Conservation (phyloP, 2,888 invertebrate genomes). For the Drosophila tripunctata region DNA sequence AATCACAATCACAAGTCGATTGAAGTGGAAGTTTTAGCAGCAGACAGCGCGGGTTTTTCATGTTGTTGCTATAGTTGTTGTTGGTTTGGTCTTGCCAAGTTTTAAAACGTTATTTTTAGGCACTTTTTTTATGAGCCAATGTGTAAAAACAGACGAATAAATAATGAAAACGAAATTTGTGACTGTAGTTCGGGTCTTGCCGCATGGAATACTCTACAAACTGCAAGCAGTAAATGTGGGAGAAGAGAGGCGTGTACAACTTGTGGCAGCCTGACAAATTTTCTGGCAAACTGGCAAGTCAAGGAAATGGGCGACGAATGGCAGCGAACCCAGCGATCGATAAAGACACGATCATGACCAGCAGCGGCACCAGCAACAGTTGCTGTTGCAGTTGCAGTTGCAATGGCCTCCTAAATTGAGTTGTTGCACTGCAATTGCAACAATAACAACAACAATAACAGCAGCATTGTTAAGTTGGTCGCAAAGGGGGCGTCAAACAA, state of each 20-base stretch:
- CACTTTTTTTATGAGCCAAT: conserved; percentile 40
- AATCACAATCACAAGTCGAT: conserved; percentile 36
- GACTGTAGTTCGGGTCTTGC: conserved; percentile 41
- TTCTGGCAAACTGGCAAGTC: conserved; percentile 26
- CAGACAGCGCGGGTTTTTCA: conserved; percentile 51
- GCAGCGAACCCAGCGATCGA: conserved; percentile 51
- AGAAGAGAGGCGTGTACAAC: not conserved
- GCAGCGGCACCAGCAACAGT: conserved; percentile 20
- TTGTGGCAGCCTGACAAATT: conserved; percentile 49
- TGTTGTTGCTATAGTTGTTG: conserved; percentile 15
- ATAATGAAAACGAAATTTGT: conserved; percentile 54
- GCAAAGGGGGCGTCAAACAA: conserved; percentile 42
- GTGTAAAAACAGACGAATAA: conserved; percentile 23
- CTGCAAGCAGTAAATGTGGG: not conserved
- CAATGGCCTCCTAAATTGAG: conserved; percentile 46
- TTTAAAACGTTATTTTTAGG: conserved; percentile 64
- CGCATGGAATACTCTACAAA: conserved; percentile 4
- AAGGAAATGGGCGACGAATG: conserved; percentile 57
- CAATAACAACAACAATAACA: not conserved
- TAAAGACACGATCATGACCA: conserved; percentile 67
- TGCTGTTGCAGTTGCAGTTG: conserved; percentile 13
- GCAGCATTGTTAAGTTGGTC: conserved; percentile 22
- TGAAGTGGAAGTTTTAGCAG: conserved; percentile 70
- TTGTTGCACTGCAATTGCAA: conserved; percentile 33
- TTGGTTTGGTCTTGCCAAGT: conserved; percentile 40